Conservation (phyloP, 1,140 invertebrate species). For the Drosophila athabasca region DNA sequence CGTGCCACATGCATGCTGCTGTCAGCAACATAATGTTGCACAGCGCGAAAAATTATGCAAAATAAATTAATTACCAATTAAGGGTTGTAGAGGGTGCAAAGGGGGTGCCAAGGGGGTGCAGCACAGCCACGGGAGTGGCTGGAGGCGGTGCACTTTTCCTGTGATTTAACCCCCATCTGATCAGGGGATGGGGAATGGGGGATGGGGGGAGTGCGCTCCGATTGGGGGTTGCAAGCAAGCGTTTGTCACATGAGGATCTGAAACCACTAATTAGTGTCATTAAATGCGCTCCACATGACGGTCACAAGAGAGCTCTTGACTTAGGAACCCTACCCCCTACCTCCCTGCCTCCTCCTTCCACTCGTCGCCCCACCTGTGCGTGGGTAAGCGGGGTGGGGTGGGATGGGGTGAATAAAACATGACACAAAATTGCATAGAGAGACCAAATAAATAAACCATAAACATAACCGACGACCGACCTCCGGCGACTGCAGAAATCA, state of each 20-base stretch:
- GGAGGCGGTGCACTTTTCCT: slow-evolving; percentile 43
- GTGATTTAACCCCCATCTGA: slow-evolving; percentile 27
- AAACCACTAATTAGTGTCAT: slow-evolving; percentile 83
- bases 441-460: slow-evolving; percentile 77
- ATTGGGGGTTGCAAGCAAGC: slow-evolving; percentile 40
- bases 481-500: slow-evolving; percentile 62
- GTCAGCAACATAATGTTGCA: slow-evolving; percentile 71
- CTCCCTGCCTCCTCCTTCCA: not conserved
- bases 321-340: slow-evolving; percentile 20
- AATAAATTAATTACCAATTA: slow-evolving; percentile 82
- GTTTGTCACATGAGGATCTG: slow-evolving; percentile 77
- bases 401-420: slow-evolving; percentile 53
- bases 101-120: too few species aligned
- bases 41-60: slow-evolving; percentile 75
- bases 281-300: slow-evolving; percentile 55
- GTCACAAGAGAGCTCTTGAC: slow-evolving; percentile 15
- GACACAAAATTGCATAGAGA: slow-evolving; percentile 63
- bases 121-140: too few species aligned
- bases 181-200: not conserved
- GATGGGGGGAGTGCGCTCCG: too few species aligned
- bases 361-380: too few species aligned
- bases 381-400: not conserved
- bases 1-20: slow-evolving; percentile 13
- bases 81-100: slow-evolving; percentile 26
- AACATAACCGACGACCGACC: slow-evolving; percentile 59